Percentiles rank a stretch among this genome's conserved stretches.
Conservation (phyloP, 2,113 vertebrate genomes). For the Sylvilagus bachmani region DNA sequence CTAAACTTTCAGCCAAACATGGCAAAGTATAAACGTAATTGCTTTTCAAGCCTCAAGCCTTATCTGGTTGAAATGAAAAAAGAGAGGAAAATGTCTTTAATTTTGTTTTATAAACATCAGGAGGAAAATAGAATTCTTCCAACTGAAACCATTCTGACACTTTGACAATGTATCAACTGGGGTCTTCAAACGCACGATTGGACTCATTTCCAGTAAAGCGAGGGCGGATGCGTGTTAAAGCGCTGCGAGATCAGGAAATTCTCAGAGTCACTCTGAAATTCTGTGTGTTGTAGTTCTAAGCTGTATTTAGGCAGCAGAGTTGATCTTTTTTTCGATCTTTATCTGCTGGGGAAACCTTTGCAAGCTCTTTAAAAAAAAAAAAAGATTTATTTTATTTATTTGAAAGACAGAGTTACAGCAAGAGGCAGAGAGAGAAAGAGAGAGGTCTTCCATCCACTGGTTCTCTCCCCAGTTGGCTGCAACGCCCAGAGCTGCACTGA, state of each 20-base stretch:
- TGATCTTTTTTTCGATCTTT: neutral
- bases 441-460: too few relatives aligned
- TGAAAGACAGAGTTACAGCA: too few relatives aligned
- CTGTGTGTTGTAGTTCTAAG: neutral
- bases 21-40: neutral
- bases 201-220: neutral
- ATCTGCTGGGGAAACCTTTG: too few relatives aligned
- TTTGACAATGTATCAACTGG: neutral
- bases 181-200: neutral
- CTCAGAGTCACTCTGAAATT: neutral
- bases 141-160: neutral
- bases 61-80: slow-evolving; percentile 9
- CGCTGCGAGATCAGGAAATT: neutral
- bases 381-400: too few relatives aligned
- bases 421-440: too few relatives aligned
- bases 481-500: too few relatives aligned
- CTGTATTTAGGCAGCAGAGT: neutral
- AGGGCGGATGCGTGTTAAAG: neutral
- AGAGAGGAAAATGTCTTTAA: neutral
- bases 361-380: too few relatives aligned
- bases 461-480: too few relatives aligned
- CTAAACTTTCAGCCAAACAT: neutral
- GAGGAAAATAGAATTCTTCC: slow-evolving; percentile 29
- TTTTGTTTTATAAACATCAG: slow-evolving; percentile 43
- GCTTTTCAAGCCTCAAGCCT: neutral